Conservation (phyloP, 1,140 invertebrate species). For the Pseudomyrmex concolor region DNA sequence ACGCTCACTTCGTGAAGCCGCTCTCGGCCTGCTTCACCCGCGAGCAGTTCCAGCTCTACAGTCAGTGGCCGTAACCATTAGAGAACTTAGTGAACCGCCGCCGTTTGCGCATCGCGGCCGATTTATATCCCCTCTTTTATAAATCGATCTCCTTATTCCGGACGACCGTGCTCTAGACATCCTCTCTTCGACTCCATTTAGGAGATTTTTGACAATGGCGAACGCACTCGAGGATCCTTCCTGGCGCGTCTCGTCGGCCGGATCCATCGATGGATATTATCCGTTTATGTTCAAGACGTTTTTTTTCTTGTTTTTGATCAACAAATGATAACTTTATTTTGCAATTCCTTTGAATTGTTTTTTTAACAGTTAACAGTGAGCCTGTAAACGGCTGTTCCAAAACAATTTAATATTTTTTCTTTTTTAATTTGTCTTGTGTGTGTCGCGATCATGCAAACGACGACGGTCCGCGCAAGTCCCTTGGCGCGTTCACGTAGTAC, state of each 20-base stretch:
- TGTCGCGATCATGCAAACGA: neutral
- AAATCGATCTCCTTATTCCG: conserved; percentile 79
- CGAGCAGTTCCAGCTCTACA: conserved; percentile 88
- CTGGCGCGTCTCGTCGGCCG: conserved; percentile 31
- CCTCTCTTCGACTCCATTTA: conserved; percentile 34
- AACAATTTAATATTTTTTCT: neutral
- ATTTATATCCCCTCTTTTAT: conserved; percentile 71
- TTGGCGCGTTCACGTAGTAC: conserved; percentile 36
- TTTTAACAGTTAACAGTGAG: neutral
- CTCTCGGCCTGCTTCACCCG: conserved; percentile 92
- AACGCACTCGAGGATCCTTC: conserved; percentile 30
- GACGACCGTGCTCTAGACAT: conserved; percentile 77
- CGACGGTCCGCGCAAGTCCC: conserved; percentile 27
- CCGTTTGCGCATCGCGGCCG: conserved; percentile 66
- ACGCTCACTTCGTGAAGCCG: conserved; percentile 97
- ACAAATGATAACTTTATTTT: neutral
- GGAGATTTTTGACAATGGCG: conserved; percentile 24
- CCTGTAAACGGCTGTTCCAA: neutral
- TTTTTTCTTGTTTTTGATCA: conserved; percentile 21
- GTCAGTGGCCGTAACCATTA: conserved; percentile 93
- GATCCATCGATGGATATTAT: conserved; percentile 33
- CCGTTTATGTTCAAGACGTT: neutral
- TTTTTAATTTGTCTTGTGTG: neutral
- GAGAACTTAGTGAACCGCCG: conserved; percentile 79
- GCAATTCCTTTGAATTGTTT: conserved; percentile 4